phyloP scores from a whole-genome alignment of 2,797 vertebrate genomes.

The Tapirus indicus region DNA sequence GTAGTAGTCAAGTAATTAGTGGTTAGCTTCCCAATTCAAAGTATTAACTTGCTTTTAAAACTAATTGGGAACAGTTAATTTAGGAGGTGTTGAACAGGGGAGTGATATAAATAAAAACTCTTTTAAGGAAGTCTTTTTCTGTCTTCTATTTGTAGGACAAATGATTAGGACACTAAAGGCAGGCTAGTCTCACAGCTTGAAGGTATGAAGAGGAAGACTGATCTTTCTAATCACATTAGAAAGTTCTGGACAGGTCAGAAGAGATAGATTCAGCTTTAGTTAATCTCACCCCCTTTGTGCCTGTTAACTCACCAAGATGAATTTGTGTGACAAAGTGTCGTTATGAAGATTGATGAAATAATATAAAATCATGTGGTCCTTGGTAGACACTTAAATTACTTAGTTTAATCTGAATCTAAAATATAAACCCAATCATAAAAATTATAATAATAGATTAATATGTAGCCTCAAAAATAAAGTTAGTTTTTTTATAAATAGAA shows the following conservation, averaged over 20 bases:
- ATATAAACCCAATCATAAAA: neutral
- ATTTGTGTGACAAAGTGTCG: neutral
- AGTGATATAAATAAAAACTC: neutral
- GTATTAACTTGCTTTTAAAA: constrained; percentile 1
- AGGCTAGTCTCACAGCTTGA: neutral
- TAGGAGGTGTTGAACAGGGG: neutral
- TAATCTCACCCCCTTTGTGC: neutral
- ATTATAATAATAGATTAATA: neutral
- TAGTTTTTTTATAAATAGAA: neutral
- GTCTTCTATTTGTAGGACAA: neutral
- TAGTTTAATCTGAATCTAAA: constrained; percentile 31
- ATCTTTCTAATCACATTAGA: neutral
- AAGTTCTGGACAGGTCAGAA: neutral
- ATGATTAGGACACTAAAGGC: neutral
- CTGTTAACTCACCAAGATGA: neutral
- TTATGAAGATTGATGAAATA: constrained; percentile 40
- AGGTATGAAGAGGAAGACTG: neutral
- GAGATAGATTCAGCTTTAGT: neutral
- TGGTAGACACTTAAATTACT: neutral
- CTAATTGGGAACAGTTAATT: constrained; percentile 22
- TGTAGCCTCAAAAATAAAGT: constrained; percentile 13
- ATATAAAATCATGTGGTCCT: neutral
- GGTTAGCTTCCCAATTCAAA: constrained; percentile 41
- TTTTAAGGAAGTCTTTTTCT: neutral
- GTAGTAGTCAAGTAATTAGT: constrained; percentile 30